Evolutionary conservation across 2,113 vertebrate species (phyloP).

Genomic region (Cathartes aura): DNA sequence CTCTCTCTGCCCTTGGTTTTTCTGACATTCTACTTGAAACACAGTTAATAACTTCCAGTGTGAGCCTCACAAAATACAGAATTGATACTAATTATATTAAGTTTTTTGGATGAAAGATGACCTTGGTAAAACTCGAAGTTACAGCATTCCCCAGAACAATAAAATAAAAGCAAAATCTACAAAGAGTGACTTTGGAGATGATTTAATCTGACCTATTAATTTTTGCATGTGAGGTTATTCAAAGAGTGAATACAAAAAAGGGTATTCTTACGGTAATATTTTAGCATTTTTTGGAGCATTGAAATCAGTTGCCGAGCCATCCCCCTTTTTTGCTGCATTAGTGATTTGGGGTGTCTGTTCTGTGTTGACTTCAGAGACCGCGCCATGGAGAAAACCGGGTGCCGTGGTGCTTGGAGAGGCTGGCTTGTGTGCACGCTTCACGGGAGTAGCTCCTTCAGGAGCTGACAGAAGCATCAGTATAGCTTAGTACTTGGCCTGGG

Average conservation of each 20-base stretch:
- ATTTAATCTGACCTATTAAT: conserved; percentile 57
- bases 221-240: not conserved
- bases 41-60: conserved; percentile 69
- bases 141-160: conserved; percentile 35
- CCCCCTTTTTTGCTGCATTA: not conserved
- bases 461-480: not conserved
- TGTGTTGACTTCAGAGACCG: not conserved
- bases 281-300: not conserved
- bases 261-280: not conserved
- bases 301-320: not conserved
- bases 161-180: conserved; percentile 57
- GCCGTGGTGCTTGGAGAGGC: not conserved
- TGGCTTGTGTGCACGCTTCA: rapidly evolving
- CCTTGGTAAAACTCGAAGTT: conserved; percentile 60
- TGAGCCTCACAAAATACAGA: conserved; percentile 62
- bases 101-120: conserved; percentile 67
- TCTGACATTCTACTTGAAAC: conserved; percentile 71
- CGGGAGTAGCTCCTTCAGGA: not conserved
- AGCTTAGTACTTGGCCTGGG: not conserved
- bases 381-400: not conserved
- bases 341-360: not conserved
- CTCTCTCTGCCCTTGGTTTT: conserved; percentile 49
- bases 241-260: not conserved
- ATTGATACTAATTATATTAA: conserved; percentile 77
- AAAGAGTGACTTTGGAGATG: conserved; percentile 38